Evolutionary conservation across 2,113 vertebrate species (phyloP), one percentile per base, ranked within the genome.

Genomic region (Psilopogon haemacephalus): DNA sequence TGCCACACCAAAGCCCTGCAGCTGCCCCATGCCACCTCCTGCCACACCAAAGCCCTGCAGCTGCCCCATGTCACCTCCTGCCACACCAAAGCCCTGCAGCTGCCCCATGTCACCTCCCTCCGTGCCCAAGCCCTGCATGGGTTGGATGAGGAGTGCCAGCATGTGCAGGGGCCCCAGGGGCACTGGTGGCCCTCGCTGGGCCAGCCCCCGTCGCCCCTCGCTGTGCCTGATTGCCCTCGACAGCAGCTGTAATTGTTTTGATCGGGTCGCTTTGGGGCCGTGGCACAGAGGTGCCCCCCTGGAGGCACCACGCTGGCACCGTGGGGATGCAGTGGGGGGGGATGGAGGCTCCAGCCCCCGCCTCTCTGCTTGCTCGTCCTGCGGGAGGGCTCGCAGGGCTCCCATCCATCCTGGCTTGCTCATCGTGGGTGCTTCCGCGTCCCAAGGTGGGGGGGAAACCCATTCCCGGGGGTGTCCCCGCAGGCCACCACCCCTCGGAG

Each of bases 251-350:
- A 72, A 88, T 92, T 86, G 72, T 89, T 81, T 64, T 70, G 50
- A 33, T 65, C 28, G 18, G 79, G 69, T 83, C 6, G 19, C 6
- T 54, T 15, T 3, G 17, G 56, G 88, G 89, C 91, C 30, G 4
- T 9, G 24, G 82, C 15, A 1, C 60, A 62, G 88, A 42, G 9
- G 21, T 24, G 84, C 40, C 94, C 90, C 90, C 12, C 0, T 2
- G 63, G 70, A 35, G 62, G 86, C 73, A 48, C 80, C 1, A 4
- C 1, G 30, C 44, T 62, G 84, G 54, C 2, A 0, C 0, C 7
- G n/a, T 1, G 1, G 58, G 58, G 72, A 54, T 0, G 1, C 2
- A 0, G 32, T 23, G 27, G 15, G 0, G 30, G 71, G 46, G 40
- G n/a, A n/a, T n/a, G n/a, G n/a, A n/a, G n/a, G 40, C 65, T n/a